phyloP scores from a whole-genome alignment of 2,797 vertebrate species.

The Lutjanus campechanus region DNA sequence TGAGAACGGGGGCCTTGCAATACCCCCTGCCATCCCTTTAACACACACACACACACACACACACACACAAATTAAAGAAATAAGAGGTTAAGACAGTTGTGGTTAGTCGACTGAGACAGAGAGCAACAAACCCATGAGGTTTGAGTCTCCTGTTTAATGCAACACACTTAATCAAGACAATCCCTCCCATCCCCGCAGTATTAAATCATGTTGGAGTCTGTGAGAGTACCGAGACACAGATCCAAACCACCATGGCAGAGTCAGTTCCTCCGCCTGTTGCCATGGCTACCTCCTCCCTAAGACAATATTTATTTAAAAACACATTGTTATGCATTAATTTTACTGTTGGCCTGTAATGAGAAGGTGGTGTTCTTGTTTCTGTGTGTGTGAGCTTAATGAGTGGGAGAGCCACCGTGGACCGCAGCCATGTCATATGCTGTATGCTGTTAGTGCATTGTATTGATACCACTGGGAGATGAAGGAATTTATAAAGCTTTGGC shows the following conservation, averaged over 20 bases:
- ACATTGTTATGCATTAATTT: slow-evolving; percentile 63
- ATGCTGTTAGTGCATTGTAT: not conserved
- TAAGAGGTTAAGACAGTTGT: slow-evolving; percentile 9
- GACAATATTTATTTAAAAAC: slow-evolving; percentile 74
- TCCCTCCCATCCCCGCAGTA: slow-evolving; percentile 42
- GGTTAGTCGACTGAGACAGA: slow-evolving; percentile 27
- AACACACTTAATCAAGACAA: slow-evolving; percentile 42
- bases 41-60: slow-evolving; percentile 3
- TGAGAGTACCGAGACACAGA: slow-evolving; percentile 46
- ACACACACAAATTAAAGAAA: not conserved
- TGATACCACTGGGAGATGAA: slow-evolving; percentile 4
- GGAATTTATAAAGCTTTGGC: slow-evolving; percentile 6
- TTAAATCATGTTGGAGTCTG: slow-evolving; percentile 49
- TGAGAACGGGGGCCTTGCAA: slow-evolving; percentile 18
- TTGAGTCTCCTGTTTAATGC: slow-evolving; percentile 40
- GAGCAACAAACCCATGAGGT: slow-evolving; percentile 30
- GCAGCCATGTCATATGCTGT: slow-evolving; percentile 12
- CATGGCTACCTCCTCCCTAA: slow-evolving; percentile 67
- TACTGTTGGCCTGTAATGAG: slow-evolving; percentile 37
- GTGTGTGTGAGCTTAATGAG: slow-evolving; percentile 35
- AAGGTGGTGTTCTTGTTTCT: slow-evolving; percentile 27
- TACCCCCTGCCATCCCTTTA: not conserved
- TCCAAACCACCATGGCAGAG: slow-evolving; percentile 51
- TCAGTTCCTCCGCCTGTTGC: slow-evolving; percentile 71
- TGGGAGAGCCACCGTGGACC: slow-evolving; percentile 15